These are phyloP conservation scores for Osmoderma eremita DNA, from an alignment of 2,888 invertebrate species.

Conservation along the genomic window DNA sequence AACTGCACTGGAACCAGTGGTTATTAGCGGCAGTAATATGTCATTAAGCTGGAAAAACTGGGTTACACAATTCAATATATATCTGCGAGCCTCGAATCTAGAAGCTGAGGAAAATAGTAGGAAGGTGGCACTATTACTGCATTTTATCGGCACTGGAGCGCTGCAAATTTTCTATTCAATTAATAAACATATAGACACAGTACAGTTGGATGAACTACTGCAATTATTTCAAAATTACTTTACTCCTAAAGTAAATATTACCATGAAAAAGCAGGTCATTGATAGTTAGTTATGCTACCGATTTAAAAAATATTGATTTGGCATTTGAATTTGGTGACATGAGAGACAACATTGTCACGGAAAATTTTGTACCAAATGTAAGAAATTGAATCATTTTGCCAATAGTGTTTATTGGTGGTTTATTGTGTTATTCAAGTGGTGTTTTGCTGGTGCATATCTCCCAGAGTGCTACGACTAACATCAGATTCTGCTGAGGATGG, in stretches of 20 bases:
- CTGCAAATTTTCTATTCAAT: not conserved
- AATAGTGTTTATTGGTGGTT: too few relatives aligned
- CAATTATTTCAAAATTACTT: not conserved
- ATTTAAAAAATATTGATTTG: not conserved
- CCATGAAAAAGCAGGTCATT: not conserved
- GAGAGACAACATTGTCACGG: not conserved
- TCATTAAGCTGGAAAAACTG: not conserved
- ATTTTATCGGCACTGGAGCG: not conserved
- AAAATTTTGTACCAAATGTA: not conserved
- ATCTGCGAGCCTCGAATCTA: not conserved
- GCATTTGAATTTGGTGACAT: not conserved
- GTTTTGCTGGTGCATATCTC: too few relatives aligned
- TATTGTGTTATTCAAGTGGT: too few relatives aligned
- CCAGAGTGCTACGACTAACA: too few relatives aligned
- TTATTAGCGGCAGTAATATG: too few relatives aligned
- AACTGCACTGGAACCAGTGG: too few relatives aligned
- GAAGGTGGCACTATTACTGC: not conserved
- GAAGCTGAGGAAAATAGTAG: not conserved
- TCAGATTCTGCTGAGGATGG: too few relatives aligned
- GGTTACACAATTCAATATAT: not conserved
- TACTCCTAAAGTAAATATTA: not conserved
- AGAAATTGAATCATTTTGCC: not conserved
- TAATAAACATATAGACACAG: too few relatives aligned
- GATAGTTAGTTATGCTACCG: not conserved
- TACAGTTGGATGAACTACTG: too few relatives aligned